phyloP scores from a whole-genome alignment of 2,888 invertebrate genomes.

The Acholoe squamosa region DNA sequence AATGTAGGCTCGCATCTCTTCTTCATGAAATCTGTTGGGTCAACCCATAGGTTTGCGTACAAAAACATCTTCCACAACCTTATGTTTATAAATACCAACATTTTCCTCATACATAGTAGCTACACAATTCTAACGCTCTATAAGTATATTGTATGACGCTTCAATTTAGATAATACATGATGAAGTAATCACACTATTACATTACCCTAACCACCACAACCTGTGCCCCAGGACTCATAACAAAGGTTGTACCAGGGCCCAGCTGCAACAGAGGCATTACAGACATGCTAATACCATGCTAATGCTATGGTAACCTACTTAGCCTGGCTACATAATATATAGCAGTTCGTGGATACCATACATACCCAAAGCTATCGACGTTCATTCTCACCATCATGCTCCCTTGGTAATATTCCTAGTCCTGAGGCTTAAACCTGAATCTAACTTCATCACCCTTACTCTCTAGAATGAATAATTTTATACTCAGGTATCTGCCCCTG shows the following conservation, averaged over 20 bases:
- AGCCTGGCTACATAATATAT: neutral
- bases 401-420: neutral
- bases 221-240: neutral
- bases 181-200: no score
- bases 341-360: neutral
- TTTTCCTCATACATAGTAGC: no score
- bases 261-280: neutral
- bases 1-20: no score
- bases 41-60: no score
- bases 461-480: neutral
- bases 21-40: no score
- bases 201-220: neutral
- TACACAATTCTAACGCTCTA: no score
- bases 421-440: neutral
- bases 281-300: conserved; percentile 16
- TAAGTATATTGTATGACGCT: no score
- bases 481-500: neutral
- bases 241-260: neutral
- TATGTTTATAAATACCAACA: no score
- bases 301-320: neutral
- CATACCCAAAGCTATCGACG: neutral
- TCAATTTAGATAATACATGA: no score
- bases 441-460: no score
- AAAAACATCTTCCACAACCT: no score
- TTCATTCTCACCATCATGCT: neutral